These are phyloP conservation scores for Agriotes lineatus DNA, from an alignment of 2,888 invertebrate species.

Conservation along the genomic window DNA sequence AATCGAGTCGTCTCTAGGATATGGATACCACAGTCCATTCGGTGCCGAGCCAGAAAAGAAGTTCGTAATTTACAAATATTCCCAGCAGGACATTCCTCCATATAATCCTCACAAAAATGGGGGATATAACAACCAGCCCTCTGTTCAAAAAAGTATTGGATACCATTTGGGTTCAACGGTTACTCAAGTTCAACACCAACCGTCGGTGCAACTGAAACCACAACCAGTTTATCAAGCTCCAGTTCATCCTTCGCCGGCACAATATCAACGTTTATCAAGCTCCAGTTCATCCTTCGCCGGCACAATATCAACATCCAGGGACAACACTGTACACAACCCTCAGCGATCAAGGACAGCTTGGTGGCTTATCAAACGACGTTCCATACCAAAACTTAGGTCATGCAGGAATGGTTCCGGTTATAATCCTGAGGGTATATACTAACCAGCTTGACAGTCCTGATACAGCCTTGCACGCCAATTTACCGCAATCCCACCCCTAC, in stretches of 20 bases:
- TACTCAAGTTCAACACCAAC: not conserved
- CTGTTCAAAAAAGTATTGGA: conserved; percentile 54
- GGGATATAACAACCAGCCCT: conserved; percentile 32
- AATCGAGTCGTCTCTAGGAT: conserved; percentile 79
- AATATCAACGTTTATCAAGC: conserved; percentile 2
- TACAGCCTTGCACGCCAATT: conserved; percentile 70
- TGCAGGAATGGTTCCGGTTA: conserved; percentile 69
- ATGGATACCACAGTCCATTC: conserved; percentile 72
- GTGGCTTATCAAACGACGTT: conserved; percentile 68
- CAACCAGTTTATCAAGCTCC: conserved; percentile 4
- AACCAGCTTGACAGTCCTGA: conserved; percentile 70
- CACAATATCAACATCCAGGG: conserved; percentile 51
- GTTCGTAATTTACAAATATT: conserved; percentile 78
- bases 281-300: not conserved
- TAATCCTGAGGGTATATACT: conserved; percentile 71
- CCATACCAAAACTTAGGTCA: conserved; percentile 64
- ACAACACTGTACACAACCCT: conserved; percentile 60
- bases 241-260: not conserved
- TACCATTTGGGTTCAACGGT: conserved; percentile 53
- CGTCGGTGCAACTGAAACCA: not conserved
- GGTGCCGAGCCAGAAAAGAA: conserved; percentile 66
- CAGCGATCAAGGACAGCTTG: conserved; percentile 64
- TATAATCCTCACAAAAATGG: conserved; percentile 23
- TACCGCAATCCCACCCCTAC: conserved; percentile 70
- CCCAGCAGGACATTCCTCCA: conserved; percentile 74